Base-by-base conservation (phyloP, 2,888 invertebrate species). In the Dermolepida albohirtum region DNA sequence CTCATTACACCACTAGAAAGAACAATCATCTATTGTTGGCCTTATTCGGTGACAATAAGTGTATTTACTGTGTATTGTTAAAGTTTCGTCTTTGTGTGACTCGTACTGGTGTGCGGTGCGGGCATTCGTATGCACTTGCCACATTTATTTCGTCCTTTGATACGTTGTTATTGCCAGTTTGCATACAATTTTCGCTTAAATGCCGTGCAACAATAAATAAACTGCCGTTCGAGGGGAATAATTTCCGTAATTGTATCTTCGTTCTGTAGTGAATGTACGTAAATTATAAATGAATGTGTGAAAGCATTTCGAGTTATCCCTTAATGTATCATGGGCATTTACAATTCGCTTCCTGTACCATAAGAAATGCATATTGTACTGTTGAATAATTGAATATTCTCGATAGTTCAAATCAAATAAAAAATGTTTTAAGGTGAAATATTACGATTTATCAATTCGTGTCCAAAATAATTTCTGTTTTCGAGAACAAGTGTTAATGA, bases 1-100 rank as follows among this genome's bases (percentile, higher is more conserved):
- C 72, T 69, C 70, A 73, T 73, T 70, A 69, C 67, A 67, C 67
- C 71, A 71, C 70, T 54, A 71, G 75, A 72, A 71, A 70, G 75
- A 76, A 76, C 76, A 76, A 76, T 76, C 74, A 75, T 64, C 74
- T 72, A 76, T 76, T 76, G 76, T 76, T 72, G 73, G 72, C 71
- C 74, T 71, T 74, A 74, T 72, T 73, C 71, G 69, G 74, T 71
- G 74, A 75, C 75, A 76, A 74, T 73, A 73, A 73, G 73, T 76
- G 69, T 76, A 76, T 76, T 75, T 76, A 74, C 73, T 71, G 70
- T 62, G 71, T 65, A 76, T 76, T 76, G 76, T 76, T 73, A 66
- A 64, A 70, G 72, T 68, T 72, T 66, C 72, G 68, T 68, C 68
- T 67, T 64, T 68, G 68, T 73, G 54, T 16, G 39, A 14, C n/a